phyloP scores from a whole-genome alignment of 2,113 vertebrate genomes.

The Phocoena phocoena region DNA sequence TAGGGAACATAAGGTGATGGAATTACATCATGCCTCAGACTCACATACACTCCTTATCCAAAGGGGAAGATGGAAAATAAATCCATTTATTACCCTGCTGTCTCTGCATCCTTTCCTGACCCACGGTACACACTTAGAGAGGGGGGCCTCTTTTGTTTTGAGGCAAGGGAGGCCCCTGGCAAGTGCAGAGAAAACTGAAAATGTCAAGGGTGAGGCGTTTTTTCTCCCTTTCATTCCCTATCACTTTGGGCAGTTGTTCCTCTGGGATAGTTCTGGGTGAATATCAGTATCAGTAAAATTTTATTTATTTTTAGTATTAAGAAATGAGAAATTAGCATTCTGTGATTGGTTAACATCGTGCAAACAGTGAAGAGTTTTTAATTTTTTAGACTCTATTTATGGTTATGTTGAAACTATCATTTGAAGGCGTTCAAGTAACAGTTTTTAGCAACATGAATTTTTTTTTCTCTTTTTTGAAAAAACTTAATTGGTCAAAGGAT shows the following conservation, averaged over 20 bases:
- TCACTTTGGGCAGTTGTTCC: background rate
- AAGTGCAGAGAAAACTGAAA: background rate
- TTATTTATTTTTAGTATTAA: background rate
- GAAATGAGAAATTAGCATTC: background rate
- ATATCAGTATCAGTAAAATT: background rate
- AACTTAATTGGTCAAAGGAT: background rate
- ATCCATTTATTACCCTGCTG: accelerated
- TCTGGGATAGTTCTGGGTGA: background rate
- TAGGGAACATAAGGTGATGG: background rate
- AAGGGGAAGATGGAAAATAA: background rate
- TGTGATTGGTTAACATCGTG: background rate
- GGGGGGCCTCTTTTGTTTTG: background rate
- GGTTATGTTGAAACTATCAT: background rate
- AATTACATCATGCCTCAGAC: background rate
- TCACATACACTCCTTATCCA: accelerated
- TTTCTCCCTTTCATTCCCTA: background rate
- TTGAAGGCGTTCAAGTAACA: background rate
- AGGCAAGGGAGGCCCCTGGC: too few species aligned
- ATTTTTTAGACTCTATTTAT: background rate
- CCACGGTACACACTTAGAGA: background rate
- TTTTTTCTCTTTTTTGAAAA: background rate
- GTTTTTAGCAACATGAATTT: background rate
- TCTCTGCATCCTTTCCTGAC: background rate
- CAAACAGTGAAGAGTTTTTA: background rate
- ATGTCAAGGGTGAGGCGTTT: background rate